A percentile compares a stretch with the other conserved stretches of the same genome.
Conservation (phyloP, 2,113 vertebrate species). For the Mus pahari region DNA sequence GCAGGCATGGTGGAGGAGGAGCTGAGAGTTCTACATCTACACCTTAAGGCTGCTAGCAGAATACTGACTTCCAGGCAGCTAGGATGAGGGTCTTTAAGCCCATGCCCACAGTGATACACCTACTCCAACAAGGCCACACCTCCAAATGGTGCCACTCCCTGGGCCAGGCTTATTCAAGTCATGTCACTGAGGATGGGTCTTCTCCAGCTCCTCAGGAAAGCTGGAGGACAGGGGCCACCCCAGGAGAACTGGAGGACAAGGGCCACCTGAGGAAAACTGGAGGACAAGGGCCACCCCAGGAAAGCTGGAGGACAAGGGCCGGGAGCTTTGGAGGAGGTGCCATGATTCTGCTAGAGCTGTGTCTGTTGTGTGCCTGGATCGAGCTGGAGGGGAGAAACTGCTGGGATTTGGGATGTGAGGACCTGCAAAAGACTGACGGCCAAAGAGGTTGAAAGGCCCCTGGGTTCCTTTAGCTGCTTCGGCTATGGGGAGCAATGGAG, state of each 20-base stretch:
- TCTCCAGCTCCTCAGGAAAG: no score
- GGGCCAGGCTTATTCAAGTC: no score
- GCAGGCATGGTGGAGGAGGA: no score
- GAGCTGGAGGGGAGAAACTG: not conserved
- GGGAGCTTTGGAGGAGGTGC: not conserved
- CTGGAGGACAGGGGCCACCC: no score
- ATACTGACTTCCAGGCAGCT: no score
- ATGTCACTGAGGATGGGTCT: constrained; percentile 78
- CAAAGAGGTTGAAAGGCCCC: not conserved
- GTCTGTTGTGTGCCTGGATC: not conserved
- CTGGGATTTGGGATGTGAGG: not conserved
- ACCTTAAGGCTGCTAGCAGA: no score
- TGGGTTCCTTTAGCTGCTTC: not conserved
- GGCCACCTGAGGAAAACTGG: constrained; percentile 80
- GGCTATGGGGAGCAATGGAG: not conserved
- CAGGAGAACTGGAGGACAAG: constrained; percentile 80
- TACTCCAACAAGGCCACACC: no score
- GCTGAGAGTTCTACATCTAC: no score
- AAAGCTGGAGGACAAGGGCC: constrained; percentile 76
- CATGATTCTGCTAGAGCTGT: not conserved
- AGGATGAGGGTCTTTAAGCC: no score
- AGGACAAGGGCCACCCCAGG: constrained; percentile 71
- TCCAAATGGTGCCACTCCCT: no score
- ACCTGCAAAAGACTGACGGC: not conserved
- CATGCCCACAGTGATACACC: no score